Conservation (phyloP, 2,797 vertebrate genomes). For the Chanos chanos region DNA sequence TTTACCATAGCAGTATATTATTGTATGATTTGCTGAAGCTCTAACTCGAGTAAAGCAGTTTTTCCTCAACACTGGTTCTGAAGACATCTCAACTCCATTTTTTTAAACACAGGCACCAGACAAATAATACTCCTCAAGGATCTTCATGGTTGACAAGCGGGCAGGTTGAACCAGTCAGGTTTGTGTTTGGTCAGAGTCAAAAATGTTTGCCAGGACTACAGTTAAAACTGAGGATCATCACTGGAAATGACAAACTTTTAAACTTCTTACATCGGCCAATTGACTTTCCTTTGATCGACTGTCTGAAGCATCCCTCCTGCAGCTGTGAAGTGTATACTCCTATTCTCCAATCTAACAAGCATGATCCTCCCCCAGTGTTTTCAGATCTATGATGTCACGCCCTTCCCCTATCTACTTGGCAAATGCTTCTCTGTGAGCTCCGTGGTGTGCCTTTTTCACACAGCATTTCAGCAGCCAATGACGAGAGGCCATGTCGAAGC, state of each 20-base stretch:
- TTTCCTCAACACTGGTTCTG: too few species aligned
- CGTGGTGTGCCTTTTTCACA: slow-evolving; percentile 31
- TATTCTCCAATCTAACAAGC: background rate
- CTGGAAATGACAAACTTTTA: background rate
- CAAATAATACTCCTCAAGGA: too few species aligned
- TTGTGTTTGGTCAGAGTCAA: too few species aligned
- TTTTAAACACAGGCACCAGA: too few species aligned
- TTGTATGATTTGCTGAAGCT: too few species aligned
- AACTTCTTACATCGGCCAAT: background rate
- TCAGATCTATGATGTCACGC: slow-evolving; percentile 42
- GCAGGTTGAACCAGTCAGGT: too few species aligned
- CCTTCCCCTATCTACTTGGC: slow-evolving; percentile 42
- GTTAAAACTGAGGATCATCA: too few species aligned
- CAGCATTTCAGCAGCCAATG: slow-evolving; percentile 62
- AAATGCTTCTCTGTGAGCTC: slow-evolving; percentile 40
- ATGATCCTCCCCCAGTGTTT: slow-evolving; percentile 35
- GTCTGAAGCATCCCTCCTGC: background rate
- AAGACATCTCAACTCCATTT: too few species aligned
- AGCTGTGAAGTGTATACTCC: background rate
- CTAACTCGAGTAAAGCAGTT: too few species aligned
- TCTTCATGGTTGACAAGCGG: too few species aligned
- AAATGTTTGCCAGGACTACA: too few species aligned
- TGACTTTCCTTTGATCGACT: slow-evolving; percentile 1
- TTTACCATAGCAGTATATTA: too few species aligned
- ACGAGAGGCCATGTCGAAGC: slow-evolving; percentile 59